Evolutionary conservation across 2,888 invertebrate genomes (phyloP).

Genomic region (Seira ritae): DNA sequence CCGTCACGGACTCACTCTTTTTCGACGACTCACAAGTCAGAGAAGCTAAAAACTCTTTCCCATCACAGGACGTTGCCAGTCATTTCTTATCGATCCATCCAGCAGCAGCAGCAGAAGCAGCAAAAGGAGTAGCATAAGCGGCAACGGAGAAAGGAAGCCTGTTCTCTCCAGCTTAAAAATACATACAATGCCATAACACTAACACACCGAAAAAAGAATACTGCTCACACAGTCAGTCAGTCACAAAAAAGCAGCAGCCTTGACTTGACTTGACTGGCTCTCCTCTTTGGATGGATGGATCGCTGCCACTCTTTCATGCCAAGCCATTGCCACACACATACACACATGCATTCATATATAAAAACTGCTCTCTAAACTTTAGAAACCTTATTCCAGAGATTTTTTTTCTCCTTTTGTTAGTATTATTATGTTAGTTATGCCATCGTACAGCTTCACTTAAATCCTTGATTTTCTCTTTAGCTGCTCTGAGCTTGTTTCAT

Average conservation of each 20-base stretch:
- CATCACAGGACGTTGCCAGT: conserved; percentile 69
- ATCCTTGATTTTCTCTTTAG: conserved; percentile 53
- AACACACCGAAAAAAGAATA: conserved; percentile 34
- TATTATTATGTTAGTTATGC: conserved; percentile 60
- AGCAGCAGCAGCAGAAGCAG: conserved; percentile 40
- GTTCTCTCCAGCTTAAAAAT: conserved; percentile 41
- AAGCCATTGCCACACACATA: background rate
- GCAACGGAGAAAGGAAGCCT: conserved; percentile 28
- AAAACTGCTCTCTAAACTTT: conserved; percentile 20
- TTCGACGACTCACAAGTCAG: conserved; percentile 65
- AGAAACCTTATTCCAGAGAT: too few relatives aligned
- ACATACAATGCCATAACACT: conserved; percentile 55
- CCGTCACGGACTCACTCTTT: conserved; percentile 70
- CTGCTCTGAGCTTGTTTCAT: background rate
- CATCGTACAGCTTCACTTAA: conserved; percentile 25
- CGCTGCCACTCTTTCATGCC: conserved; percentile 53
- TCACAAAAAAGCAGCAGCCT: conserved; percentile 42
- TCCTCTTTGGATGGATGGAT: conserved; percentile 53
- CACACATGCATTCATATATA: background rate
- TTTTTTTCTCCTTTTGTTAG: conserved; percentile 37
- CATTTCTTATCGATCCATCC: conserved; percentile 71
- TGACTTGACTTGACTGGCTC: conserved; percentile 52
- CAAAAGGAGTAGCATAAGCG: conserved; percentile 28
- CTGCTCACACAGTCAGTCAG: conserved; percentile 31
- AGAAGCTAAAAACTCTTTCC: conserved; percentile 58